Conservation (phyloP, 2,888 invertebrate genomes). For the Ochropleura leucogaster region DNA sequence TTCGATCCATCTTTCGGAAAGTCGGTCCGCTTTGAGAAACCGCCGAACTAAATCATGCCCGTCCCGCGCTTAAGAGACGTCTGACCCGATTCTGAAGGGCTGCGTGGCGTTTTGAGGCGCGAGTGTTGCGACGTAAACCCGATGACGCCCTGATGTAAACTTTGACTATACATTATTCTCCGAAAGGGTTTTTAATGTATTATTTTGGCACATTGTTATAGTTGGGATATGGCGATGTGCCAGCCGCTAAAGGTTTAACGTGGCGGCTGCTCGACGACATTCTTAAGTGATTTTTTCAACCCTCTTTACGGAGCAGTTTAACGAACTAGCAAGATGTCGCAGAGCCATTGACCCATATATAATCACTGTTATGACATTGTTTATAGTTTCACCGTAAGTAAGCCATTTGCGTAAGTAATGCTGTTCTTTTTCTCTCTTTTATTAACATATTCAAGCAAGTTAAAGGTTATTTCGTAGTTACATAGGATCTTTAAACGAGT, state of each 20-base stretch:
- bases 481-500: conserved; percentile 54
- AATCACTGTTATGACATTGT: conserved; percentile 83
- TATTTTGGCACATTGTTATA: conserved; percentile 87
- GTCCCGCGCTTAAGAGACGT: conserved; percentile 75
- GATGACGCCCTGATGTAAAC: conserved; percentile 75
- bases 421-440: conserved; percentile 66
- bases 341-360: conserved; percentile 84
- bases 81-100: conserved; percentile 83
- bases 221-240: conserved; percentile 80
- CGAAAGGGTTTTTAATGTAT: conserved; percentile 87
- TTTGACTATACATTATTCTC: conserved; percentile 80
- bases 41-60: conserved; percentile 83
- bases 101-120: conserved; percentile 71
- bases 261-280: conserved; percentile 79
- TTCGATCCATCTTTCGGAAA: conserved; percentile 86
- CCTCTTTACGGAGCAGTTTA: conserved; percentile 81
- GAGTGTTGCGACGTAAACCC: conserved; percentile 72
- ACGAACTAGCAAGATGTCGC: conserved; percentile 87
- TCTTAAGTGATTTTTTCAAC: conserved; percentile 88
- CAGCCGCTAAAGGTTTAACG: conserved; percentile 87
- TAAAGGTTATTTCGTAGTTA: conserved; percentile 64
- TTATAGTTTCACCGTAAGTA: conserved; percentile 77
- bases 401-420: conserved; percentile 75
- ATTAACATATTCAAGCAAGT: conserved; percentile 64
- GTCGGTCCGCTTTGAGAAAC: conserved; percentile 85